Conservation (phyloP, 53 echinoderm and acorn worm species). For the Paelopatides confundens region DNA sequence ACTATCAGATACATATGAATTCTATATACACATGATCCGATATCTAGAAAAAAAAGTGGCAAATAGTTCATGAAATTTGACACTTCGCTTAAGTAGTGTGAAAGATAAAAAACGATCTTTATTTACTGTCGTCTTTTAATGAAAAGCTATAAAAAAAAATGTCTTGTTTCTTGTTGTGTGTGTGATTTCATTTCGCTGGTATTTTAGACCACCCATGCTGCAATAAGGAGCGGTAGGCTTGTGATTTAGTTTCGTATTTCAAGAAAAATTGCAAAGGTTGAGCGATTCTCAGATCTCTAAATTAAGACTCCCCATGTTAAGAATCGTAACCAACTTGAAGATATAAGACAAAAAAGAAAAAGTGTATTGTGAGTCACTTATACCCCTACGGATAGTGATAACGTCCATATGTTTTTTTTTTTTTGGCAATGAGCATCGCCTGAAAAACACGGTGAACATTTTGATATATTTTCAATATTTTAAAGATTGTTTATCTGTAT, state of each 20-base stretch:
- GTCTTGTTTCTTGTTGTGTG: background rate
- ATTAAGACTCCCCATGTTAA: background rate
- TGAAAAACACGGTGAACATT: too few relatives aligned
- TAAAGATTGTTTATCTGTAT: too few relatives aligned
- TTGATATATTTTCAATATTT: too few relatives aligned
- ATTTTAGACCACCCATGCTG: background rate
- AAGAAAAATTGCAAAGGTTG: background rate
- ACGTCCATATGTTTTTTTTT: background rate
- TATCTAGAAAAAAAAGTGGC: too few relatives aligned
- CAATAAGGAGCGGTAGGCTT: background rate
- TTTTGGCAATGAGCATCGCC: too few relatives aligned
- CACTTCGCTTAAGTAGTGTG: background rate
- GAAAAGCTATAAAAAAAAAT: background rate
- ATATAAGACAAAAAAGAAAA: background rate
- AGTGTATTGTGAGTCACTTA: background rate
- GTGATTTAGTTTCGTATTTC: conserved; percentile 14
- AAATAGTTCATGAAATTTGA: background rate
- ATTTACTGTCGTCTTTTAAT: background rate
- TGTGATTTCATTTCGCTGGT: background rate
- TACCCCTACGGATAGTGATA: background rate
- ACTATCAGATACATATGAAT: too few relatives aligned
- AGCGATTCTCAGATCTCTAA: background rate
- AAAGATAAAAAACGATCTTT: background rate
- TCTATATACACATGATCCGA: too few relatives aligned
- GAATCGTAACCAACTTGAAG: background rate